phyloP scores from a whole-genome alignment of 2,113 vertebrate genomes.

The Thunnus thynnus region DNA sequence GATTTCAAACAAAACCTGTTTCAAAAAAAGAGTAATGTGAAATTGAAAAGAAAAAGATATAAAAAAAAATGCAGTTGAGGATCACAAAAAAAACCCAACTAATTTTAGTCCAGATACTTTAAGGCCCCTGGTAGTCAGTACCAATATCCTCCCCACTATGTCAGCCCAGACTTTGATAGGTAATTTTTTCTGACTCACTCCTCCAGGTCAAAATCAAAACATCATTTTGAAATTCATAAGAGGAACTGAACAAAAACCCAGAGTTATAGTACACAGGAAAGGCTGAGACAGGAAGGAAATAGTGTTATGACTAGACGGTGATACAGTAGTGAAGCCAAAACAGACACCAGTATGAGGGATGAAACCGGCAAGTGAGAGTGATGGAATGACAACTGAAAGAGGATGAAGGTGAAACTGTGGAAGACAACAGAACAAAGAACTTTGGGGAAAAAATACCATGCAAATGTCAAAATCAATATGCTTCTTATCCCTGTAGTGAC shows the following conservation, averaged over 20 bases:
- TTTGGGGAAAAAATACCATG: conserved; percentile 8
- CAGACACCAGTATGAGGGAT: conserved; percentile 19
- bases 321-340: conserved; percentile 20
- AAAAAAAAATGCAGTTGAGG: conserved; percentile 25
- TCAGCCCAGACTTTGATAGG: conserved; percentile 1
- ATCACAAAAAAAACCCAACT: conserved; percentile 1
- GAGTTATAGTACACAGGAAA: conserved; percentile 6
- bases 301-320: conserved; percentile 4
- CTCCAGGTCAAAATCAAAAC: conserved; percentile 40
- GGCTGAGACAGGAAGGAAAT: conserved; percentile 26
- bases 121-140: conserved; percentile 17
- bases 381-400: conserved; percentile 42
- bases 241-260: conserved; percentile 12
- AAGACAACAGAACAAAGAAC: conserved; percentile 10
- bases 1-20: conserved; percentile 34
- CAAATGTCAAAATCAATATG: conserved; percentile 12
- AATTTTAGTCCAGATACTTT: conserved; percentile 23
- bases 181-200: conserved; percentile 22
- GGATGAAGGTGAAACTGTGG: conserved; percentile 29
- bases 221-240: conserved; percentile 46
- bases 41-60: conserved; percentile 22
- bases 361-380: conserved; percentile 30
- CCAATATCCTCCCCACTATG: conserved; percentile 31
- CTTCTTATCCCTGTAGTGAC: background rate
- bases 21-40: conserved; percentile 32